phyloP scores from a whole-genome alignment of 2,113 vertebrate species.

The Entomyzon cyanotis region DNA sequence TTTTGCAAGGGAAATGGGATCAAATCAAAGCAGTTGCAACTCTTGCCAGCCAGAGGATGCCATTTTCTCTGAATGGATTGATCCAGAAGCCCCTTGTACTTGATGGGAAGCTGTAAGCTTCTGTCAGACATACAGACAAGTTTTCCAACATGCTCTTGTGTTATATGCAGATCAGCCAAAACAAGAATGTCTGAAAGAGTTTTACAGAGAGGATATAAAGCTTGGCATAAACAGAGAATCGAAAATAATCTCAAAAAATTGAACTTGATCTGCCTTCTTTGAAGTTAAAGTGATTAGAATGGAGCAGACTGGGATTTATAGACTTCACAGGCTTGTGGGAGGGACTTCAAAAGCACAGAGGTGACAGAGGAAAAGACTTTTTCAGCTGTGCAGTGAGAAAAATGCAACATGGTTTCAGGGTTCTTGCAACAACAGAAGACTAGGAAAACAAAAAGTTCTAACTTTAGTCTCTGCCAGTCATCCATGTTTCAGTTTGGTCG shows the following conservation, averaged over 20 bases:
- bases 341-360: constrained; percentile 39
- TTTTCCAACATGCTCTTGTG: background rate
- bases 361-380: background rate
- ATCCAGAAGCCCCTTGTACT: background rate
- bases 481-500: background rate
- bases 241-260: background rate
- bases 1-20: background rate
- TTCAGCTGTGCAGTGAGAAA: background rate
- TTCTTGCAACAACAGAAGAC: background rate
- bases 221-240: background rate
- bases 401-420: background rate
- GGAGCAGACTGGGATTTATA: background rate
- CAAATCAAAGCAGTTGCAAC: background rate
- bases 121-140: background rate
- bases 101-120: background rate
- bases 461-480: constrained; percentile 6
- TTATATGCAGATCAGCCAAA: background rate
- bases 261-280: background rate
- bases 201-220: background rate
- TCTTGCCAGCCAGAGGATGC: background rate
- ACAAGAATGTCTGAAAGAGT: background rate
- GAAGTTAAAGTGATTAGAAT: constrained; percentile 45
- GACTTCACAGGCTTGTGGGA: background rate
- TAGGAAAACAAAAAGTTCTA: background rate
- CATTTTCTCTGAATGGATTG: accelerated